A percentile compares a stretch with the other conserved stretches of the same genome.
Conservation (phyloP, 2,113 vertebrate species). For the Trichechus manatus region DNA sequence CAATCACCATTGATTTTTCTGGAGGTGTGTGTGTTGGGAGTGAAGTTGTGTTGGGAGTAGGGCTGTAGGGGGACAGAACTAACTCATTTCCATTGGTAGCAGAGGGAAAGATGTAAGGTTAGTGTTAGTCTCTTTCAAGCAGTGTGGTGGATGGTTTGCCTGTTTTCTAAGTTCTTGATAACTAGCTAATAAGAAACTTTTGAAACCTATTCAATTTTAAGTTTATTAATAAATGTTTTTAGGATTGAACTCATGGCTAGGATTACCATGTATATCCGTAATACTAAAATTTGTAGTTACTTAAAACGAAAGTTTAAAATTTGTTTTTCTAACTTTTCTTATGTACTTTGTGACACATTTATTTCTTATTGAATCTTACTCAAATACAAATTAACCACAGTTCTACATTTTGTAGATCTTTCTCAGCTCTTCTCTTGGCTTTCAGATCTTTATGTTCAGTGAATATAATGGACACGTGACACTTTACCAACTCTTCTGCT, state of each 20-base stretch:
- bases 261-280: background rate
- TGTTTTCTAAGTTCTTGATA: constrained; percentile 20
- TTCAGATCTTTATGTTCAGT: background rate
- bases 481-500: constrained; percentile 30
- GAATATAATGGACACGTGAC: background rate
- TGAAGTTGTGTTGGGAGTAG: background rate
- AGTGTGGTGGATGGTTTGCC: background rate
- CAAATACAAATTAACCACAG: constrained; percentile 48
- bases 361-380: background rate
- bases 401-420: constrained; percentile 30
- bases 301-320: constrained; percentile 32
- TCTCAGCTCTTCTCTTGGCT: background rate
- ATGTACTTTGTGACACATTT: background rate
- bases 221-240: constrained; percentile 42
- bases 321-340: background rate
- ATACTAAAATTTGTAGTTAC: background rate
- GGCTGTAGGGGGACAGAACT: background rate
- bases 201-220: constrained; percentile 40
- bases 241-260: background rate
- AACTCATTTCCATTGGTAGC: background rate
- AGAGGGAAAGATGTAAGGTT: background rate
- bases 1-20: background rate
- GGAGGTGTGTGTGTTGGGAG: background rate
- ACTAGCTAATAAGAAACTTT: constrained; percentile 10
- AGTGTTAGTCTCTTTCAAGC: background rate